phyloP scores from a whole-genome alignment of 2,113 vertebrate species.

The Ahaetulla prasina region DNA sequence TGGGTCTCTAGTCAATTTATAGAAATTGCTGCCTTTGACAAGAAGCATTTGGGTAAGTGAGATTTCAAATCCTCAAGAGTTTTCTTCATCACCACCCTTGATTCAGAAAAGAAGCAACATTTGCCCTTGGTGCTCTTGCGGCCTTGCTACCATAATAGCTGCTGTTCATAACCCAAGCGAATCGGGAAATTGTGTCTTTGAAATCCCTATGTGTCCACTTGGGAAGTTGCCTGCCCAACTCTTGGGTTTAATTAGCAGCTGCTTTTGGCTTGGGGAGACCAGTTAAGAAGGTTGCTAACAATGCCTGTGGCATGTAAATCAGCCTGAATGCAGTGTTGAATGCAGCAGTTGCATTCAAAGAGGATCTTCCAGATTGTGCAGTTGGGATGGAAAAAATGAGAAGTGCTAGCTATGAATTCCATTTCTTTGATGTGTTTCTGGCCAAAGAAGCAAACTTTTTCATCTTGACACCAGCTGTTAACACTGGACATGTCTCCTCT shows the following conservation, averaged over 20 bases:
- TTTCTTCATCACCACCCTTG: background rate
- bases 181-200: background rate
- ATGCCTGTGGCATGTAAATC: background rate
- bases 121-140: background rate
- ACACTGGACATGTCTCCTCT: background rate
- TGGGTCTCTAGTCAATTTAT: too few species aligned
- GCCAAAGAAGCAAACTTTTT: background rate
- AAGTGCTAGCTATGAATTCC: background rate
- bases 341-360: background rate
- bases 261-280: background rate
- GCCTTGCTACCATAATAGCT: background rate
- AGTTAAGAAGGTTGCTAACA: background rate
- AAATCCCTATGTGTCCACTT: background rate
- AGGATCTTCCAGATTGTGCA: background rate
- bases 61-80: background rate
- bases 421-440: background rate
- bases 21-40: background rate
- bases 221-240: background rate
- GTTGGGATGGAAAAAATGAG: background rate
- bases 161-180: background rate
- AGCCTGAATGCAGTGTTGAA: background rate
- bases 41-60: background rate
- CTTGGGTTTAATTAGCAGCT: background rate
- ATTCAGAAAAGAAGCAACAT: background rate
- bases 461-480: background rate